Evolutionary conservation across 2,888 invertebrate species (phyloP), one percentile per base, ranked within the genome.

Genomic region (Tachystola acroxantha): DNA sequence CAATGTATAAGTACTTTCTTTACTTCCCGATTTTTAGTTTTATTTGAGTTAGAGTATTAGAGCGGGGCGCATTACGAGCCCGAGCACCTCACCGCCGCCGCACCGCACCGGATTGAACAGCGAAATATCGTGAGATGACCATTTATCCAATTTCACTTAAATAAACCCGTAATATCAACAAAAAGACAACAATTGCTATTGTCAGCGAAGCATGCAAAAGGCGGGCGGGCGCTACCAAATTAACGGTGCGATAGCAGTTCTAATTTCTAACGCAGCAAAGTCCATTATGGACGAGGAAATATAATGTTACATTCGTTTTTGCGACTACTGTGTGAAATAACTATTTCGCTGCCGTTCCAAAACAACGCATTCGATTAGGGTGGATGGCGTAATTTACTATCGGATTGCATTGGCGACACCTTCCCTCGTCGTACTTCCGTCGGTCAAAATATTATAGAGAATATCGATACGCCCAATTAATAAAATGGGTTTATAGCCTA

Each of bases 71-170:
- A 65, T 62, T 53, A 58, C 69, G 39, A 47, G 49, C 42, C 45
- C 43, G 44, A 24, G 24, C 50, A 57, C 71, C 64, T 66, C 69
- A 59, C 75, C 49, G 67, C 53, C 57, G 64, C 67, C 59, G 53
- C 55, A 46, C 71, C 58, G 54, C 67, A 53, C 64, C 50, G 60
- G 71, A 76, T 85, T 82, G 86, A 82, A 69, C 69, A 69, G 72
- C 62, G 63, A 65, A 70, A 77, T 74, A 74, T 73, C 55, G 66
- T 64, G 76, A 77, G 75, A 75, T 80, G 76, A 77, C 80, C 82
- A 82, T 88, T 88, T 87, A 87, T 85, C 80, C 72, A 81, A 84
- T 86, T 87, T 84, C 86, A 75, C 82, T 84, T 82, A 84, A 84
- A 84, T 82, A 81, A 81, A 82, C 77, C 74, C 63, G 81, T 77